phyloP scores from a whole-genome alignment of 2,888 invertebrate genomes.

The Syrphus vitripennis region DNA sequence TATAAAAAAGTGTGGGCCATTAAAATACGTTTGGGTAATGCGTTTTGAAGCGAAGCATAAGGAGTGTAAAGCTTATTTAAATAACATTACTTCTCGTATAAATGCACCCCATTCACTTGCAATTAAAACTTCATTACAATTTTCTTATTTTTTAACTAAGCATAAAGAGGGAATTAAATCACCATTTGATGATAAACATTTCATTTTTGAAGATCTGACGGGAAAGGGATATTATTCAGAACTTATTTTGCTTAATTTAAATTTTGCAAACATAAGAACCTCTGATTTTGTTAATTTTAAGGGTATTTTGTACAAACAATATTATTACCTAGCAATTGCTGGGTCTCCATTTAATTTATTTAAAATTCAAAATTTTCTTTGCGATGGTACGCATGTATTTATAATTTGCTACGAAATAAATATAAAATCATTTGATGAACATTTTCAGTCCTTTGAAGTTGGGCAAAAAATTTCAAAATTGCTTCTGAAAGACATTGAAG shows the following conservation, averaged over 20 bases:
- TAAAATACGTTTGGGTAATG: conserved; percentile 22
- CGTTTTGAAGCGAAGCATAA: conserved; percentile 18
- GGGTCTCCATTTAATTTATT: not conserved
- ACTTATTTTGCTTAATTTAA: not conserved
- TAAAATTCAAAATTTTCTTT: not conserved
- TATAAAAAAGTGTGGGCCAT: not conserved
- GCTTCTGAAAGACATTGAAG: too few species aligned
- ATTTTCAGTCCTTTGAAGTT: not conserved
- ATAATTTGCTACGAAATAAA: too few species aligned
- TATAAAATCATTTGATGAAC: not conserved
- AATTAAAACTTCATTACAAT: not conserved
- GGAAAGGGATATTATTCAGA: not conserved
- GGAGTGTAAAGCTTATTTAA: not conserved
- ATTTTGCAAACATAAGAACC: not conserved
- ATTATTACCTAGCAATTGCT: not conserved
- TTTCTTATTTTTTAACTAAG: not conserved
- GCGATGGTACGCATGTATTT: too few species aligned
- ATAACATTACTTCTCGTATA: not conserved
- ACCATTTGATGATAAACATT: too few species aligned
- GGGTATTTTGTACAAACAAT: not conserved
- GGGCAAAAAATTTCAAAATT: not conserved
- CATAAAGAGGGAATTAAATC: too few species aligned
- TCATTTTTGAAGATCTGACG: not conserved
- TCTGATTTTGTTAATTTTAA: not conserved
- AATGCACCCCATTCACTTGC: not conserved